Evolutionary conservation across 1,140 invertebrate genomes (phyloP).

Genomic region (Drosophila pandora): DNA sequence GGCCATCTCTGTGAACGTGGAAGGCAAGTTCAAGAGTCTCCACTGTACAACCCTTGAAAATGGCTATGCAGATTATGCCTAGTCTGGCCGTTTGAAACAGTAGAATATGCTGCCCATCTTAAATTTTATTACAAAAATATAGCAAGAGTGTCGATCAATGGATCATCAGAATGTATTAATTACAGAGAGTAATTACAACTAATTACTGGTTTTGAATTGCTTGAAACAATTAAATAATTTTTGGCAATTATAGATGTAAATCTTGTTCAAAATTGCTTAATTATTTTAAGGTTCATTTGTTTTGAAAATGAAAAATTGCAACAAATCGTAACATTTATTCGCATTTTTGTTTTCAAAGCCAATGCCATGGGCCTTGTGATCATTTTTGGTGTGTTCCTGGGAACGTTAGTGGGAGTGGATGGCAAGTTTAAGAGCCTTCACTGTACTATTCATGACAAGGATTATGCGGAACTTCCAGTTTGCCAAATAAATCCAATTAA

Average conservation of each 20-base stretch:
- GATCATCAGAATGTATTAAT: background rate
- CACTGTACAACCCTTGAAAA: background rate
- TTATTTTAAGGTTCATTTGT: background rate
- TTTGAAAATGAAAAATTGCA: background rate
- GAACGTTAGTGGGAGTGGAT: background rate
- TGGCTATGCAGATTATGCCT: too few species aligned
- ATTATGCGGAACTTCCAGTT: background rate
- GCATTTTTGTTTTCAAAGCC: background rate
- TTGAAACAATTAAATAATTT: background rate
- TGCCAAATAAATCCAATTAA: constrained; percentile 19
- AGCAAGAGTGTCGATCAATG: background rate
- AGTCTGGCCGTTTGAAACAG: background rate
- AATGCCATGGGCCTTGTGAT: background rate
- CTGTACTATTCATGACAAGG: background rate
- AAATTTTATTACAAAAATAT: background rate
- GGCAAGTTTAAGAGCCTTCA: constrained; percentile 25
- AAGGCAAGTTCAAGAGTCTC: constrained; percentile 21
- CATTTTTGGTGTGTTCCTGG: background rate
- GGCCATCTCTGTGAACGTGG: background rate
- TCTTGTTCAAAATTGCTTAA: background rate
- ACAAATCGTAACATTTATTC: too few species aligned
- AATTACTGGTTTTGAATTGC: too few species aligned
- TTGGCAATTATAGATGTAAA: background rate
- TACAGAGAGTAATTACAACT: background rate
- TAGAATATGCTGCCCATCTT: background rate